Conservation (phyloP, 2,888 invertebrate genomes). For the Lepas anatifera region DNA sequence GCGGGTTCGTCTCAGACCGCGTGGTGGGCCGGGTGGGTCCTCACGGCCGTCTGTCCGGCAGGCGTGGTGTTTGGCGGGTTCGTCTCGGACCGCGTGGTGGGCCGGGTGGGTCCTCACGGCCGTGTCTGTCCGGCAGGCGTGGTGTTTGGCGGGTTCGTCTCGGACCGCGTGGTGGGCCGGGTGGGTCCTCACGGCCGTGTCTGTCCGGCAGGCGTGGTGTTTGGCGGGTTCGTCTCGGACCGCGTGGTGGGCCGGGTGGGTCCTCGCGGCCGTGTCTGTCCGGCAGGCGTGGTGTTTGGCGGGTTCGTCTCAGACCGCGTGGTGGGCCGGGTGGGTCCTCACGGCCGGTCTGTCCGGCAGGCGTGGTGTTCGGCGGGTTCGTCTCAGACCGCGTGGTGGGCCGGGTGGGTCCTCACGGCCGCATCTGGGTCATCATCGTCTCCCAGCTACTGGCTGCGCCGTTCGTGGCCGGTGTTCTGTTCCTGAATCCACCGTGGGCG, state of each 20-base stretch:
- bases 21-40: too few relatives aligned
- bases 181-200: conserved; percentile 32
- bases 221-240: conserved; percentile 27
- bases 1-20: too few relatives aligned
- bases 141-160: conserved; percentile 27
- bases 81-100: too few relatives aligned
- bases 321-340: background rate
- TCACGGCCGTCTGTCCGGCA: too few relatives aligned
- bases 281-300: too few relatives aligned
- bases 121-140: too few relatives aligned
- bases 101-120: too few relatives aligned
- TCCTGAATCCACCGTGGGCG: conserved; percentile 32
- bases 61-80: too few relatives aligned
- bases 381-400: conserved; percentile 27
- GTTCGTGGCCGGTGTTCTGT: conserved; percentile 35
- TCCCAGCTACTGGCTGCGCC: conserved; percentile 35
- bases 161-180: conserved; percentile 25
- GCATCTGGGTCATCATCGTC: conserved; percentile 32
- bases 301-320: too few relatives aligned
- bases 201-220: conserved; percentile 17
- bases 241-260: conserved; percentile 28
- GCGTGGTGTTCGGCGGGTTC: conserved; percentile 26
- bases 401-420: conserved; percentile 31
- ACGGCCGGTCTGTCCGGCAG: background rate
- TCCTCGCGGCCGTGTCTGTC: conserved; percentile 28